Evolutionary conservation across 1,140 invertebrate species (phyloP), one percentile per base, ranked within the genome.

Genomic region (Drosophila ficusphila): DNA sequence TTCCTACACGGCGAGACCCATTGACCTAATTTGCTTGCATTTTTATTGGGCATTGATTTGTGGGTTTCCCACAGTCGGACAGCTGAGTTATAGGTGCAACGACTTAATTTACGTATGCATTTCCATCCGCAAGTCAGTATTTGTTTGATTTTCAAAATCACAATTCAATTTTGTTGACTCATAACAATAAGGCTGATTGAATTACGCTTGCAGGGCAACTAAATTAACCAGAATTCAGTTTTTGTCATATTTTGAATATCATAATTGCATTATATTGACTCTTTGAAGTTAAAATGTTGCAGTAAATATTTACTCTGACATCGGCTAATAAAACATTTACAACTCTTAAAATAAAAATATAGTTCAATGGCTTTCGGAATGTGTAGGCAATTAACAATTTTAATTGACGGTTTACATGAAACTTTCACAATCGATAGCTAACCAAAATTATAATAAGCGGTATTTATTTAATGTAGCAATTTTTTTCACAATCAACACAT

Each of bases 11-110:
- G 16, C 36, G 36, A 47, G 57, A 67, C 48, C 31, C 38, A 34
- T 39, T 69, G 62, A 69, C 65, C 62, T 51, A 44, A 14, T 67
- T 67, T 38, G 38, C 58, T 31, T 25, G 62, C 42, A 19, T 51
- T 67, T 67, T 27, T 67, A 39, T 49, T 65, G 29, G 58, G n/a
- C 42, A 65, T 39, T 41, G 62, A 67, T 67, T 41, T 64, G 42
- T 65, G 21, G 21, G 6, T 41, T 67, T 67, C 60, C 44, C 60
- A 67, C 62, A 67, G 33, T 25, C 5, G 11, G 16, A 3, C 14
- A 38, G 16, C 39, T 61, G 29, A 61, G 29, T 36, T 60, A 64
- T 64, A 23, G 38, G 27, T 64, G 54, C 54, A 46, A 14, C n/a
- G 23, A 25, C 29, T 39, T 16, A 16, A 42, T 18, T 62, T 42